A percentile compares a stretch with the other conserved stretches of the same genome.
phyloP scores from a whole-genome alignment of 2,113 vertebrate genomes.

The Rhinoderma darwinii region DNA sequence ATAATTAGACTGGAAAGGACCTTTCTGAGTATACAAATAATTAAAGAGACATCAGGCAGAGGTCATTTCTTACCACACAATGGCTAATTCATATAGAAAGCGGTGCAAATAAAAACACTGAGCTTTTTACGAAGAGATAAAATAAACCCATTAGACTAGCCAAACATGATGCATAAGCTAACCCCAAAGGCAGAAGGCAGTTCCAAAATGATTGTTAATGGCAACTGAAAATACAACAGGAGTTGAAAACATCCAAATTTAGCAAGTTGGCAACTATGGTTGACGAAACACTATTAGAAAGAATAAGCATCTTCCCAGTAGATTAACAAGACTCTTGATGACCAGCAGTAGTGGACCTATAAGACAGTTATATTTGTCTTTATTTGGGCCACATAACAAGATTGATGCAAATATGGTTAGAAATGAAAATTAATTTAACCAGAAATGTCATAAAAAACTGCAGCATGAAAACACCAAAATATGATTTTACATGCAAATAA shows the following conservation, averaged over 20 bases:
- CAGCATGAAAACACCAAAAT: not conserved
- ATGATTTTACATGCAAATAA: not conserved
- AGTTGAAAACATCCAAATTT: not conserved
- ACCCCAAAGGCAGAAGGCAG: not conserved
- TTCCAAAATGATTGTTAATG: not conserved
- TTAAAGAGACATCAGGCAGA: not conserved
- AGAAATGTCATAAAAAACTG: not conserved
- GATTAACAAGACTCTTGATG: not conserved
- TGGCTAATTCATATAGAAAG: not conserved
- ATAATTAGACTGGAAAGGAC: not conserved
- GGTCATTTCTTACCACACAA: not conserved
- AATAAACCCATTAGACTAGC: not conserved
- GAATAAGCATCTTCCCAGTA: not conserved
- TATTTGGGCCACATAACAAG: not conserved
- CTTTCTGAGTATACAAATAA: not conserved
- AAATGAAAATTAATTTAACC: not conserved
- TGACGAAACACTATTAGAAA: not conserved
- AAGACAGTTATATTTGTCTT: not conserved
- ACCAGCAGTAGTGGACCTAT: not conserved
- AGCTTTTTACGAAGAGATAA: not conserved
- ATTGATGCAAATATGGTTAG: not conserved
- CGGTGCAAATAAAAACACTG: not conserved
- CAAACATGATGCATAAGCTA: not conserved
- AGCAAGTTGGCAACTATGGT: not conserved
- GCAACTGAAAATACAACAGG: not conserved